Conservation (phyloP, 1,140 invertebrate species). For the Diachasmimorpha longicaudata region DNA sequence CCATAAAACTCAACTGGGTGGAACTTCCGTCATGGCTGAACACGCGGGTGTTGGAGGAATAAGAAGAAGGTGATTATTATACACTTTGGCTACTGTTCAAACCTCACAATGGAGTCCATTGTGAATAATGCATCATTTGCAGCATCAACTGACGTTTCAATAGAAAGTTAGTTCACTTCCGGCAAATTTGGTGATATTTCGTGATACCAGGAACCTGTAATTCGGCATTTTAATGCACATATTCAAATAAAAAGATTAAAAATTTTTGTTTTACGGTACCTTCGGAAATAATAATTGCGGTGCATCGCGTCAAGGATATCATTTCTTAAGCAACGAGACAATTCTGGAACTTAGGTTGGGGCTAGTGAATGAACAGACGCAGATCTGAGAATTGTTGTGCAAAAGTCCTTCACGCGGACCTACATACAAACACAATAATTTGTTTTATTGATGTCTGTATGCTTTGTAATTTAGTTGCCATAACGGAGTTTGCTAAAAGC, state of each 20-base stretch:
- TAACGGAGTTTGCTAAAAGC: too few species aligned
- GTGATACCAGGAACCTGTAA: too few species aligned
- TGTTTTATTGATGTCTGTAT: too few species aligned
- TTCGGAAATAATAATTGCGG: neutral
- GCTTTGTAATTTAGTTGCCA: too few species aligned
- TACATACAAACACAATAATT: too few species aligned
- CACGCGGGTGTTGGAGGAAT: constrained; percentile 12
- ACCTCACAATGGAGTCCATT: neutral
- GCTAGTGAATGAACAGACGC: too few species aligned
- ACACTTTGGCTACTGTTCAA: neutral
- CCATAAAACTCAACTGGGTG: constrained; percentile 31
- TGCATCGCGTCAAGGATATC: neutral
- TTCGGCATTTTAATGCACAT: too few species aligned
- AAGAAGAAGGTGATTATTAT: neutral
- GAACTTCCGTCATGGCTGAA: constrained; percentile 26
- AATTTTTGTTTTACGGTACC: neutral
- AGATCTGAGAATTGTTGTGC: too few species aligned
- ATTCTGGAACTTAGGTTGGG: too few species aligned
- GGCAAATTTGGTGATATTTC: too few species aligned
- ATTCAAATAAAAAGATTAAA: too few species aligned
- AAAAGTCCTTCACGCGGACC: too few species aligned
- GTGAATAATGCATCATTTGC: neutral
- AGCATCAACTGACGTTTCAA: neutral
- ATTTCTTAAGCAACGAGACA: neutral
- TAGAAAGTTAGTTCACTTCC: neutral